Conservation (phyloP, 2,888 invertebrate species). For the Drosophila conformis region DNA sequence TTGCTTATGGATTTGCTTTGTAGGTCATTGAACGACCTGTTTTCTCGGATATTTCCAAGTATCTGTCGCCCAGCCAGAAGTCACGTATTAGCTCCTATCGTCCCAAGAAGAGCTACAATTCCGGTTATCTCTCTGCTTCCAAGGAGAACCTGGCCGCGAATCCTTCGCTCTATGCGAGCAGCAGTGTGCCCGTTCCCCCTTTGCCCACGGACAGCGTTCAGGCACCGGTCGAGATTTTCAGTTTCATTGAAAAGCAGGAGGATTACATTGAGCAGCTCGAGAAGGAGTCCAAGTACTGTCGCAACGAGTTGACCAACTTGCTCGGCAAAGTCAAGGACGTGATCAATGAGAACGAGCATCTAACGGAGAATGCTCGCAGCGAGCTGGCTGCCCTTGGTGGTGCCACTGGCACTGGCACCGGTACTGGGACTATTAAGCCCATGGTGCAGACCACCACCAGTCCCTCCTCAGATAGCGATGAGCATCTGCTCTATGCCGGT, state of each 20-base stretch:
- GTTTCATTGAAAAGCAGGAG: constrained; percentile 93
- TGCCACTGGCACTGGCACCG: constrained; percentile 27
- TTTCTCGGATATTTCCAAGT: constrained; percentile 85
- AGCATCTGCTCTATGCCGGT: constrained; percentile 62
- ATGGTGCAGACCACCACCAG: constrained; percentile 70
- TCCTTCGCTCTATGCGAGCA: constrained; percentile 60
- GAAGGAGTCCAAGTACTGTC: constrained; percentile 93
- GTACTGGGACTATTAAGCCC: constrained; percentile 42
- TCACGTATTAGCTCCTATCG: constrained; percentile 74
- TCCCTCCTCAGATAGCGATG: constrained; percentile 87
- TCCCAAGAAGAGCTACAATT: constrained; percentile 67
- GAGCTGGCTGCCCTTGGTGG: constrained; percentile 87
- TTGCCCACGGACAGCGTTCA: constrained; percentile 82
- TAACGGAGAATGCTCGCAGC: constrained; percentile 91
- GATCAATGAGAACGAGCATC: constrained; percentile 92
- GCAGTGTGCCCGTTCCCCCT: constrained; percentile 46
- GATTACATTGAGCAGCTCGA: constrained; percentile 95
- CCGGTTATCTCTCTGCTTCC: constrained; percentile 66
- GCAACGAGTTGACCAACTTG: constrained; percentile 91
- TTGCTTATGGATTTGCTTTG: background rate
- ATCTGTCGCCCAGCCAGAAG: constrained; percentile 83
- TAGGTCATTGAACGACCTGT: constrained; percentile 84
- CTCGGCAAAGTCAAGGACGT: constrained; percentile 94
- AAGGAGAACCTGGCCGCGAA: constrained; percentile 80
- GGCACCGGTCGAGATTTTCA: constrained; percentile 89